These are phyloP conservation scores for Acromyrmex charruanus DNA, from an alignment of 1,140 invertebrate genomes.

Conservation along the genomic window DNA sequence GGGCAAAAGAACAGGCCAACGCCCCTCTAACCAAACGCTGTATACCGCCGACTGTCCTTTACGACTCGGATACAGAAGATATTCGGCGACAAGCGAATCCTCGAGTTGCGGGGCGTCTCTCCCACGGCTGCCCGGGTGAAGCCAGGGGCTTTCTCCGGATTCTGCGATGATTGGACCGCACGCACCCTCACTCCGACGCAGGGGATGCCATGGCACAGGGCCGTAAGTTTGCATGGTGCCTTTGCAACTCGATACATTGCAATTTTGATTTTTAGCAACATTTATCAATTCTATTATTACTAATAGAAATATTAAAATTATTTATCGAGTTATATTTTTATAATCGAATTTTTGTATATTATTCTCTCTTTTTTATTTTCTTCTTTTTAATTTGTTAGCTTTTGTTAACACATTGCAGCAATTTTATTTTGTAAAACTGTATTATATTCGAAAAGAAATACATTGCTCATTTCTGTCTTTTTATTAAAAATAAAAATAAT, in stretches of 20 bases:
- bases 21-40: conserved; percentile 80
- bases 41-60: conserved; percentile 80
- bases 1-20: conserved; percentile 77
- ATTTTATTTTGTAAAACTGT: neutral
- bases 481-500: neutral
- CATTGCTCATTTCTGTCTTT: neutral
- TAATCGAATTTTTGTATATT: neutral
- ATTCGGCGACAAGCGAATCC: conserved; percentile 78
- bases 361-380: neutral
- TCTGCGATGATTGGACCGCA: conserved; percentile 86
- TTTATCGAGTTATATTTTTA: neutral
- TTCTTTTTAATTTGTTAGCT: neutral
- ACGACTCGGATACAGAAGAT: conserved; percentile 77
- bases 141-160: conserved; percentile 82
- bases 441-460: neutral
- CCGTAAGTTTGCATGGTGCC: conserved; percentile 51
- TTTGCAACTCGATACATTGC: conserved; percentile 12
- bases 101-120: conserved; percentile 79
- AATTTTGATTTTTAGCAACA: neutral
- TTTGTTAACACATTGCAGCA: neutral
- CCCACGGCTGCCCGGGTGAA: conserved; percentile 81
- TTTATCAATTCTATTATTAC: conserved; percentile 16
- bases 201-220: conserved; percentile 78
- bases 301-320: neutral
- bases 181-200: conserved; percentile 78